Conservation (phyloP, 2,113 vertebrate genomes). For the Sturnus vulgaris region DNA sequence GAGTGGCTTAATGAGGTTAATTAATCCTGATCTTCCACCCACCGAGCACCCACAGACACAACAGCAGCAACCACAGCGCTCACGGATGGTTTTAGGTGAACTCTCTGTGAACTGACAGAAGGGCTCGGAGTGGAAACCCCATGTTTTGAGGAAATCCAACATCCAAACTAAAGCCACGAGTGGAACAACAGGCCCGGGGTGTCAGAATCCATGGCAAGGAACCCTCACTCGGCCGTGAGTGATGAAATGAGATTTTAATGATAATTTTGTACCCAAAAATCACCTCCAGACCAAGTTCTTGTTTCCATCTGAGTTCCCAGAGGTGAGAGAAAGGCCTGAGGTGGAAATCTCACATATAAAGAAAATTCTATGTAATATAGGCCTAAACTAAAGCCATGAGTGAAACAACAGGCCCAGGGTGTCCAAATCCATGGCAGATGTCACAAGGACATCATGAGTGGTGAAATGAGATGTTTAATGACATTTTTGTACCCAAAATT, state of each 20-base stretch:
- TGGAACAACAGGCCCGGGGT: background rate
- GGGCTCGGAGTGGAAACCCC: background rate
- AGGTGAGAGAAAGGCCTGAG: background rate
- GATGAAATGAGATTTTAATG: background rate
- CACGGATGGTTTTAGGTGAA: rapidly evolving
- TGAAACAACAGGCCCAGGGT: background rate
- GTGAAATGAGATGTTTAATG: background rate
- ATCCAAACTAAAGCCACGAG: background rate
- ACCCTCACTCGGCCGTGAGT: background rate
- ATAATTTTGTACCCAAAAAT: background rate
- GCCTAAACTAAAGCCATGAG: background rate
- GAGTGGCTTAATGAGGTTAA: background rate
- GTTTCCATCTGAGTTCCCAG: background rate
- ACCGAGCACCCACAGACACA: background rate
- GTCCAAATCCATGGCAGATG: background rate
- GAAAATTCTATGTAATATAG: background rate
- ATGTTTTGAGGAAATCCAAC: background rate
- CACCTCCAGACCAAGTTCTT: background rate
- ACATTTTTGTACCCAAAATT: background rate
- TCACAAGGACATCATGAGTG: too few species aligned
- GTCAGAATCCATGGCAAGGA: background rate
- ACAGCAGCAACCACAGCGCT: too few species aligned
- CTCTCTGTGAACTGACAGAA: background rate
- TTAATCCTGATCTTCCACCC: background rate
- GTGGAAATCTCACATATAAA: background rate